Percentiles rank a stretch among this genome's conserved stretches.
Conservation (phyloP, 2,797 vertebrate species). For the Danio choprae region DNA sequence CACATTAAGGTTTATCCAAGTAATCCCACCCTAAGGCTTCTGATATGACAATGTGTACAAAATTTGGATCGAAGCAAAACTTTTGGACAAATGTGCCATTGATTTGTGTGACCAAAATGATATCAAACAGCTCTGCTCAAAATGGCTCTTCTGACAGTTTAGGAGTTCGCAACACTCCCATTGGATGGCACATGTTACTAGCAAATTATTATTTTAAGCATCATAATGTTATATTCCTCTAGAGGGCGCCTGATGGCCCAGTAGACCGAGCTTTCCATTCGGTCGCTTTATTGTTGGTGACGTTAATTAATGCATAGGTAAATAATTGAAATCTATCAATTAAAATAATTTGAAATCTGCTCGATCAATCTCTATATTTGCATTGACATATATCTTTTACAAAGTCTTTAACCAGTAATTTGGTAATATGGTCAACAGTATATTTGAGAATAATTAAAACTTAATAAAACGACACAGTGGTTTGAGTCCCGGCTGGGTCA, state of each 20-base stretch:
- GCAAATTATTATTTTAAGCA: background rate
- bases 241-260: background rate
- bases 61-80: background rate
- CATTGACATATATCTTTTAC: background rate
- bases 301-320: background rate
- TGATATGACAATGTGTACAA: background rate
- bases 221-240: background rate
- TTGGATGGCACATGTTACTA: background rate
- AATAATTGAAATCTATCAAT: background rate
- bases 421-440: no score
- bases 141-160: slow-evolving; percentile 17
- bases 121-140: background rate
- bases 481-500: no score
- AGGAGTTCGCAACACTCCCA: background rate
- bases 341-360: background rate
- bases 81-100: background rate
- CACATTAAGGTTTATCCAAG: background rate
- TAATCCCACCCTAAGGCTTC: background rate
- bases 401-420: no score
- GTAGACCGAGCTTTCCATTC: background rate
- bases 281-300: background rate
- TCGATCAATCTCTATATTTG: background rate
- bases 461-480: background rate
- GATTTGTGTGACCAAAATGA: background rate
- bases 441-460: background rate